Evolutionary conservation across 2,113 vertebrate genomes (phyloP).

Genomic region (Chloroceryle aenea): DNA sequence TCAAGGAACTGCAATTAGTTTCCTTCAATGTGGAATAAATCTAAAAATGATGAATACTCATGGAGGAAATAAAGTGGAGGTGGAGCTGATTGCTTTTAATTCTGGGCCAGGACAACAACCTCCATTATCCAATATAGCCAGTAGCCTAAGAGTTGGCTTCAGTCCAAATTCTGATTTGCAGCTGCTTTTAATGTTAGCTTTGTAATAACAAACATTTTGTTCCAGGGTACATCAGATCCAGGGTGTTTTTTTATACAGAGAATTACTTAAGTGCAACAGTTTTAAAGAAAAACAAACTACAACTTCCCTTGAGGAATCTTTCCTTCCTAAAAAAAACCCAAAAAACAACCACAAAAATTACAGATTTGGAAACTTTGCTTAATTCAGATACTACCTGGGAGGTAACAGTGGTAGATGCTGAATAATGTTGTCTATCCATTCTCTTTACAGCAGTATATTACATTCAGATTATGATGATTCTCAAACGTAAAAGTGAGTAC

Average conservation of each 20-base stretch:
- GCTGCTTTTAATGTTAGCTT: conserved; percentile 1
- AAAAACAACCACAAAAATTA: neutral
- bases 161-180: conserved; percentile 2
- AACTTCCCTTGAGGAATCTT: neutral
- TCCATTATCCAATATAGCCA: neutral
- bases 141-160: neutral
- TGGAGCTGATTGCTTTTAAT: neutral
- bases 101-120: neutral
- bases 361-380: neutral
- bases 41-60: neutral
- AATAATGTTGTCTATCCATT: neutral
- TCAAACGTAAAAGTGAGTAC: neutral
- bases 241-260: neutral
- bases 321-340: neutral
- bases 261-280: neutral
- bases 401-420: neutral
- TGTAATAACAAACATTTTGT: conserved; percentile 16
- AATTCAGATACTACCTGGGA: neutral
- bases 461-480: neutral
- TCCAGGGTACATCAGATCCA: neutral
- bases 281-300: conserved; percentile 6
- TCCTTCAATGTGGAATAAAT: neutral
- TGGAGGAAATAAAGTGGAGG: neutral
- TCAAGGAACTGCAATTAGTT: neutral
- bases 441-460: neutral